These are phyloP conservation scores for Pyralis farinalis DNA, from an alignment of 2,888 invertebrate genomes.

Conservation along the genomic window DNA sequence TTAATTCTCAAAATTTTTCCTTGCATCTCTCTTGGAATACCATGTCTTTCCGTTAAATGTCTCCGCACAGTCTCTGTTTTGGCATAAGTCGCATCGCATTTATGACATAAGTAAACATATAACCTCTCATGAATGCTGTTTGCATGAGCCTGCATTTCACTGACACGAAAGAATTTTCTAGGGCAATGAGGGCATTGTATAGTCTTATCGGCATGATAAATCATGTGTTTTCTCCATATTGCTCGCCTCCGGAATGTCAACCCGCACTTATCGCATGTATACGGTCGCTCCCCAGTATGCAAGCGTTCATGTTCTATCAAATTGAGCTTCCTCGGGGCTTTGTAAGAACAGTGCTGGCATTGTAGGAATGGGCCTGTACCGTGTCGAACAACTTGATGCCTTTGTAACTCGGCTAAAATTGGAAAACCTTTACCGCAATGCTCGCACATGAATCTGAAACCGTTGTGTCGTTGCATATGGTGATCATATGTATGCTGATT, in stretches of 20 bases:
- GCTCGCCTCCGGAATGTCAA: slow-evolving; percentile 58
- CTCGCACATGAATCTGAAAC: slow-evolving; percentile 58
- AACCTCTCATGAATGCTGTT: slow-evolving; percentile 59
- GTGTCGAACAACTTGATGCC: slow-evolving; percentile 51
- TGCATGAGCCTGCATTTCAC: slow-evolving; percentile 51
- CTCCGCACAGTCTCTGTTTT: slow-evolving; percentile 52
- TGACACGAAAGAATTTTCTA: slow-evolving; percentile 44
- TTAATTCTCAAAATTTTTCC: slow-evolving; percentile 51
- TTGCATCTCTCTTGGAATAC: slow-evolving; percentile 57
- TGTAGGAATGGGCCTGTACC: slow-evolving; percentile 49
- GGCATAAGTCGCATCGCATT: slow-evolving; percentile 58
- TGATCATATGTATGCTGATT: slow-evolving; percentile 45
- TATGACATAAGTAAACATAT: slow-evolving; percentile 52
- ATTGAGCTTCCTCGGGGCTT: slow-evolving; percentile 48
- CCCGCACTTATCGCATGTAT: slow-evolving; percentile 66
- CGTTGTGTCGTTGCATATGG: slow-evolving; percentile 62
- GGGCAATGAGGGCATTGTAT: slow-evolving; percentile 57
- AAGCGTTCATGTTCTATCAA: slow-evolving; percentile 57
- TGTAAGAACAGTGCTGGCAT: slow-evolving; percentile 57
- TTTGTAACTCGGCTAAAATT: slow-evolving; percentile 37
- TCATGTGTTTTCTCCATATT: slow-evolving; percentile 62
- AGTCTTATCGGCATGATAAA: slow-evolving; percentile 58
- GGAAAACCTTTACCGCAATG: slow-evolving; percentile 63
- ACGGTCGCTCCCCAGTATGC: slow-evolving; percentile 66
- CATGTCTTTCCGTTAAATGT: slow-evolving; percentile 58